Conservation (phyloP, 1,140 invertebrate genomes). For the Lucilia sericata region DNA sequence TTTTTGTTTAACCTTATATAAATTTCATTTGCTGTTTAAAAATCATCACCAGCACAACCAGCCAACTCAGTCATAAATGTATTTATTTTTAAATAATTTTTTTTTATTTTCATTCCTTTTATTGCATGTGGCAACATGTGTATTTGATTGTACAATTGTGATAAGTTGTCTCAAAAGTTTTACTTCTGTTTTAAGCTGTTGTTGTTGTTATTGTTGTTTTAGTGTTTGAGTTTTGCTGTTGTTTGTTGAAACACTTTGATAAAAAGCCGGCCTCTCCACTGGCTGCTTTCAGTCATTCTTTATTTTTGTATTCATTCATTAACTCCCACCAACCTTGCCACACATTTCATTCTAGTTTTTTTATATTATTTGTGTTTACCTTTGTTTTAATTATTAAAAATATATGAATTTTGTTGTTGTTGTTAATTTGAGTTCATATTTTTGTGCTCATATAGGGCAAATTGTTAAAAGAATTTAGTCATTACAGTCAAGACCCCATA, state of each 20-base stretch:
- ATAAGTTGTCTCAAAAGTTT: constrained; percentile 27
- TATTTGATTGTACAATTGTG: constrained; percentile 20
- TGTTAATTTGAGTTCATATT: neutral
- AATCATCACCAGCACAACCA: no score
- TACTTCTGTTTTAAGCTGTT: neutral
- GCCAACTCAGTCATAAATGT: neutral
- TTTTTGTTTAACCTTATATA: no score
- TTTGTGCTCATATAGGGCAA: no score
- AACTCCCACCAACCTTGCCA: neutral
- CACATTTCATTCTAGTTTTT: neutral
- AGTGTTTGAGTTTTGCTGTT: neutral
- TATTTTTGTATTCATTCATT: neutral
- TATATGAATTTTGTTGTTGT: neutral
- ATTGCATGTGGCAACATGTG: neutral
- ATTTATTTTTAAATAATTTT: neutral
- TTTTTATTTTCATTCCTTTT: neutral
- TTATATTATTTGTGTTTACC: neutral
- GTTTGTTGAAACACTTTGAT: neutral
- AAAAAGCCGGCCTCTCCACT: no score
- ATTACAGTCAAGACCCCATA: no score
- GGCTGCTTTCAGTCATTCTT: neutral
- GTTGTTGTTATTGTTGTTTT: neutral
- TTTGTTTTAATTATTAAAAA: neutral
- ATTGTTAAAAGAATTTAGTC: no score
- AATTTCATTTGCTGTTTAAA: no score